phyloP scores from a whole-genome alignment of 1,140 invertebrate genomes.

The Contarinia nasturtii region DNA sequence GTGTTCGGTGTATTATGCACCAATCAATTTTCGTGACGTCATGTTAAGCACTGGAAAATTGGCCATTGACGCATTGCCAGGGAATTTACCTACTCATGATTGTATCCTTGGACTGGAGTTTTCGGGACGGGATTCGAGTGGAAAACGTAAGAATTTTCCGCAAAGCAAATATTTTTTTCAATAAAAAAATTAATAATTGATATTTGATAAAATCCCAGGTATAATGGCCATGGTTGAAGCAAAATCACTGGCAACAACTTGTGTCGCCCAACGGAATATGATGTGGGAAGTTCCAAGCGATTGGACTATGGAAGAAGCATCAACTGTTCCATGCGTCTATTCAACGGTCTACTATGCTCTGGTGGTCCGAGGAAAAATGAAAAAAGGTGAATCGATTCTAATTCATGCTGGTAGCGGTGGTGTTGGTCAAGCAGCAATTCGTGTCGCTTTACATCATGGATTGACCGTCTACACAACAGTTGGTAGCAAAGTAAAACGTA shows the following conservation, averaged over 20 bases:
- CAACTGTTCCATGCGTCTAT: conserved; percentile 87
- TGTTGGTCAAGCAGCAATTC: conserved; percentile 88
- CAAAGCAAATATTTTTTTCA: no score
- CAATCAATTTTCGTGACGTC: conserved; percentile 92
- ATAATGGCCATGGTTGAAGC: conserved; percentile 89
- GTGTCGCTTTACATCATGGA: conserved; percentile 72
- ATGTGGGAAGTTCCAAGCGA: conserved; percentile 76
- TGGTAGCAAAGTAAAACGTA: conserved; percentile 67
- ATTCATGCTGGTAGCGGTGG: no score
- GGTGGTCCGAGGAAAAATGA: conserved; percentile 63
- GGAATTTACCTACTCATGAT: conserved; percentile 67
- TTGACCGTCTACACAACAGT: no score
- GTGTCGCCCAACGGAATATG: conserved; percentile 65
- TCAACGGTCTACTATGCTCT: no score
- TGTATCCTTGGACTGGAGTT: conserved; percentile 92
- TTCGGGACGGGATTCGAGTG: conserved; percentile 53
- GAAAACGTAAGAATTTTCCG: no score
- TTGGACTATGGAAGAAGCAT: conserved; percentile 81
- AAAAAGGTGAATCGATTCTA: conserved; percentile 62
- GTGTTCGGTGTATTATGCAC: conserved; percentile 80
- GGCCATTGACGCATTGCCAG: conserved; percentile 83
- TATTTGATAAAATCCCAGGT: no score
- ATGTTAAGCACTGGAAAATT: conserved; percentile 94
- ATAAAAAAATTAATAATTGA: no score
- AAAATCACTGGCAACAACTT: conserved; percentile 72